A percentile compares a stretch with the other conserved stretches of the same genome.
Conservation (phyloP, 1,140 invertebrate genomes). For the Medauroidea extradentata region DNA sequence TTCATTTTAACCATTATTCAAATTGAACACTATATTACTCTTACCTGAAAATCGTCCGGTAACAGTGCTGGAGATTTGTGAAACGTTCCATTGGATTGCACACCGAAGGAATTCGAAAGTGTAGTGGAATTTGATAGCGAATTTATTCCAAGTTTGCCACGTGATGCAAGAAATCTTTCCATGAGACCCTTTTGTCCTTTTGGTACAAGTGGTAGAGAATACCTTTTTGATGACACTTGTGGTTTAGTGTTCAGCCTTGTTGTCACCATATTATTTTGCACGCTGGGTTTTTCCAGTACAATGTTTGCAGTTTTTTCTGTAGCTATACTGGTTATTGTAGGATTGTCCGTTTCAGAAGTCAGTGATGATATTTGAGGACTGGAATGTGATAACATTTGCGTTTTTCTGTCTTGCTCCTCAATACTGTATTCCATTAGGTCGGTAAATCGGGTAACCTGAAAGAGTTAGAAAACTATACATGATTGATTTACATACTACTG, state of each 20-base stretch:
- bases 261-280: not conserved
- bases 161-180: conserved; percentile 10
- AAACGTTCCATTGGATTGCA: no score
- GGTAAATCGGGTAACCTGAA: conserved; percentile 12
- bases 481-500: no score
- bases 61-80: no score
- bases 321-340: not conserved
- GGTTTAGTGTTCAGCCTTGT: not conserved
- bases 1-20: no score
- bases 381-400: not conserved
- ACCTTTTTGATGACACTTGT: not conserved
- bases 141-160: conserved; percentile 3
- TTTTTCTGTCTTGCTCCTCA: conserved; percentile 8
- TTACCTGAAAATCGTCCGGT: no score
- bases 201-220: not conserved
- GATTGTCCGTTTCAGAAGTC: not conserved
- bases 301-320: no score
- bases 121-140: no score
- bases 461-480: no score
- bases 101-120: no score
- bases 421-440: conserved; percentile 9
- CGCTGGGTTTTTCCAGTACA: not conserved
- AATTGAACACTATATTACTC: no score
- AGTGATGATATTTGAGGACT: not conserved
- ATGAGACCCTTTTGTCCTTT: conserved; percentile 9